Conservation (phyloP, 2,113 vertebrate genomes). For the Phalacrocorax aristotelis region DNA sequence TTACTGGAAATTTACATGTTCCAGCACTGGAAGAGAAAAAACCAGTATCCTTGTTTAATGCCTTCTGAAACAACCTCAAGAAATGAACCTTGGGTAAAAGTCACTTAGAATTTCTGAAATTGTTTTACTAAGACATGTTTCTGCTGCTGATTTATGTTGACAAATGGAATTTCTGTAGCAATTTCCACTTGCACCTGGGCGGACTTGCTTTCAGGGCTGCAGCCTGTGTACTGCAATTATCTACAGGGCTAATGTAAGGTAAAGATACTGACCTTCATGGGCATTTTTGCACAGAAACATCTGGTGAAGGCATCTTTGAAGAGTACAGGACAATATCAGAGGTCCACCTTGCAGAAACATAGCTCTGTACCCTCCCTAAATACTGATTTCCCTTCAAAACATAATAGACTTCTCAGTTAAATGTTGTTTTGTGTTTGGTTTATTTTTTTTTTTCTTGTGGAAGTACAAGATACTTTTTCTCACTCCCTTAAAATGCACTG, state of each 20-base stretch:
- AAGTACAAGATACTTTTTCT: not conserved
- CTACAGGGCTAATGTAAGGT: not conserved
- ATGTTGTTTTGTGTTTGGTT: too few species aligned
- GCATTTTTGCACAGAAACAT: not conserved
- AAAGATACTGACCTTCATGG: not conserved
- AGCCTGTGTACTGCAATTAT: not conserved
- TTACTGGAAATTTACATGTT: not conserved
- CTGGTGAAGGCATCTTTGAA: not conserved
- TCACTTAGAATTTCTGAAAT: not conserved
- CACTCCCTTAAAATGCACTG: not conserved
- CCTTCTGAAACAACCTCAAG: not conserved
- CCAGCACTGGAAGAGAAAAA: not conserved
- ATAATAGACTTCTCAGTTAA: not conserved
- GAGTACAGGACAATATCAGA: not conserved
- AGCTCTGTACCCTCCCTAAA: not conserved
- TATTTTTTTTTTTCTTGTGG: not conserved
- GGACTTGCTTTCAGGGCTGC: not conserved
- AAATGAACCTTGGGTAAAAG: not conserved
- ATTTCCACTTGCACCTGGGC: not conserved
- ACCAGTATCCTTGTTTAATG: not conserved
- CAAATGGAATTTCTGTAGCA: not conserved
- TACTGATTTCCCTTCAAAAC: not conserved
- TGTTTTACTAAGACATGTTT: not conserved
- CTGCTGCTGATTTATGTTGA: not conserved
- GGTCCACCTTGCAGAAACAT: accelerated